A percentile compares a stretch with the other conserved stretches of the same genome.
phyloP scores from a whole-genome alignment of 2,113 vertebrate species.

The Cettia cetti region DNA sequence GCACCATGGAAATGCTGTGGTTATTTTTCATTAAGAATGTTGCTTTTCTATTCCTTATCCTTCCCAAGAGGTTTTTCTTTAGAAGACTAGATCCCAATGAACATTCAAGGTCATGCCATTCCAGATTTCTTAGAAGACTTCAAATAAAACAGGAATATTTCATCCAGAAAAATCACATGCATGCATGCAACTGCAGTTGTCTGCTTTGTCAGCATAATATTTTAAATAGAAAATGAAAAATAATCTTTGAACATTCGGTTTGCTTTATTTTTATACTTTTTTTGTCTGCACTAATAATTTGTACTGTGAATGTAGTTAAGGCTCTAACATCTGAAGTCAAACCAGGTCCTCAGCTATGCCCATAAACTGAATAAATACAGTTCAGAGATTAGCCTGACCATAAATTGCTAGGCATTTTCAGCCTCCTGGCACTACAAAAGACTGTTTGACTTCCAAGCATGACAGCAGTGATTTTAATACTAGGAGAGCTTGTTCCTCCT shows the following conservation, averaged over 20 bases:
- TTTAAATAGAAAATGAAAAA: not conserved
- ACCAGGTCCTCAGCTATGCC: not conserved
- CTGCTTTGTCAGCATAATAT: not conserved
- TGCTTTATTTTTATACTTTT: not conserved
- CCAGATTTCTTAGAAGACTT: not conserved
- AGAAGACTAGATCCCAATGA: not conserved
- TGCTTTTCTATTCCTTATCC: not conserved
- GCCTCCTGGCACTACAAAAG: not conserved
- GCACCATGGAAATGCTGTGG: not conserved
- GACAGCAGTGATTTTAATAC: not conserved
- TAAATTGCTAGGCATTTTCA: not conserved
- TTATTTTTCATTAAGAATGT: slow-evolving; percentile 2
- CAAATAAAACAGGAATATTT: not conserved
- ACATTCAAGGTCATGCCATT: not conserved
- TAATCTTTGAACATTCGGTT: not conserved
- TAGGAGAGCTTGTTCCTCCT: not conserved
- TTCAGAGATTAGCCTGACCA: not conserved
- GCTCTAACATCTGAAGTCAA: not conserved
- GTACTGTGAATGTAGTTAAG: not conserved
- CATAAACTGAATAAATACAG: slow-evolving; percentile 10
- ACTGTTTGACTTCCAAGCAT: not conserved
- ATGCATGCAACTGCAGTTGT: not conserved
- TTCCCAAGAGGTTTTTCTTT: not conserved
- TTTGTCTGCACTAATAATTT: not conserved
- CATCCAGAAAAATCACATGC: not conserved